Conservation (phyloP, 2,113 vertebrate genomes). For the Eurystomus gularis region DNA sequence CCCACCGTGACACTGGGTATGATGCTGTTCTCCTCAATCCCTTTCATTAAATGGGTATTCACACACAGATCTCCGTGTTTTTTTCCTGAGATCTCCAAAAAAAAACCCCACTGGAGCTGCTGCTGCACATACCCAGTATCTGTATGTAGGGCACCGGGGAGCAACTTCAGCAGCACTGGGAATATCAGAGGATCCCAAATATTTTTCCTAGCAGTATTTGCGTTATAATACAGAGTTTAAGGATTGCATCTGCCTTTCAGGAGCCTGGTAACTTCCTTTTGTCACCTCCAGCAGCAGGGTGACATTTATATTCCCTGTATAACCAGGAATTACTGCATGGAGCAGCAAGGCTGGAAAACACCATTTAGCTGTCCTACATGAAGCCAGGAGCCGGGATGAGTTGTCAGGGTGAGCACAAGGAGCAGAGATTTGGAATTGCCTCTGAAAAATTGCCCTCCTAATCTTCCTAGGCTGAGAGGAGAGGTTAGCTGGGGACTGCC, state of each 20-base stretch:
- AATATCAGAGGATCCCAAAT: neutral
- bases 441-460: neutral
- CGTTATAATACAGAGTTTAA: neutral
- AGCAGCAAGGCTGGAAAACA: neutral
- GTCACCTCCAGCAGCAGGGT: neutral
- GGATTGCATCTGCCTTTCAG: neutral
- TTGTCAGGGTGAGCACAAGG: neutral
- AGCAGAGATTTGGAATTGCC: neutral
- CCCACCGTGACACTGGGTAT: neutral
- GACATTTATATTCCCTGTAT: no score
- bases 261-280: neutral
- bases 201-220: neutral
- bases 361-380: neutral
- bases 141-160: neutral
- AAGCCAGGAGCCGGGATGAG: neutral
- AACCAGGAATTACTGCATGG: neutral
- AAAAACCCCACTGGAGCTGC: neutral
- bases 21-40: neutral
- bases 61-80: neutral
- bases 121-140: fast-evolving
- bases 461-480: no score
- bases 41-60: neutral
- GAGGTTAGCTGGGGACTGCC: neutral
- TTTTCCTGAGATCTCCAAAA: neutral
- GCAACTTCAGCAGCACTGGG: neutral